phyloP scores from a whole-genome alignment of 2,888 invertebrate species.

The Eupeodes luniger region DNA sequence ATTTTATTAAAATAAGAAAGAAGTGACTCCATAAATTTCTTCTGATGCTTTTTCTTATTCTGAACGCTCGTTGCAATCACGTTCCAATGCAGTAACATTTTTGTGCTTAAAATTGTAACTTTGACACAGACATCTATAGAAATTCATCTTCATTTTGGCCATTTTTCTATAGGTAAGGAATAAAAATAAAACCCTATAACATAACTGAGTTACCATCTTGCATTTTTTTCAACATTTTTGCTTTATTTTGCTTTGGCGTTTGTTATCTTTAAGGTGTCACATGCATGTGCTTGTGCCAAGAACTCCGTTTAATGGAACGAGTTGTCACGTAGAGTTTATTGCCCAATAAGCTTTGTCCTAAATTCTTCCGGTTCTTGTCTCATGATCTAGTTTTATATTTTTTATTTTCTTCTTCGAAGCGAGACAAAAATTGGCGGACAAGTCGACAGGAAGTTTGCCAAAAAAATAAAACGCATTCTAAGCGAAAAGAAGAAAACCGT shows the following conservation, averaged over 20 bases:
- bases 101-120: slow-evolving; percentile 15
- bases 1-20: background rate
- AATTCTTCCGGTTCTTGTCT: slow-evolving; percentile 73
- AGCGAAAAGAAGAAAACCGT: slow-evolving; percentile 43
- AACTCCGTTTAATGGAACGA: slow-evolving; percentile 64
- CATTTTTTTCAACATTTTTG: too few species aligned
- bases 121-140: slow-evolving; percentile 50
- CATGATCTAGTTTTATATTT: slow-evolving; percentile 48
- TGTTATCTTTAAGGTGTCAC: slow-evolving; percentile 58
- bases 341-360: slow-evolving; percentile 76
- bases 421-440: slow-evolving; percentile 68
- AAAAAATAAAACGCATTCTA: slow-evolving; percentile 51
- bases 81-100: slow-evolving; percentile 61
- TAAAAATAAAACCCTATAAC: slow-evolving; percentile 3
- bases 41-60: background rate
- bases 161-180: background rate
- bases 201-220: slow-evolving; percentile 52
- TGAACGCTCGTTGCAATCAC: slow-evolving; percentile 58
- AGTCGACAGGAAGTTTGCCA: slow-evolving; percentile 73
- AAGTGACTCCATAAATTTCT: slow-evolving; percentile 31
- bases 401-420: background rate
- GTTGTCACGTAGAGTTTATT: slow-evolving; percentile 75
- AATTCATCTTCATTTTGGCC: slow-evolving; percentile 55
- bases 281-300: slow-evolving; percentile 67
- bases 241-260: background rate